Evolutionary conservation across 2,888 invertebrate species (phyloP).

Genomic region (Drosophila barbarae): DNA sequence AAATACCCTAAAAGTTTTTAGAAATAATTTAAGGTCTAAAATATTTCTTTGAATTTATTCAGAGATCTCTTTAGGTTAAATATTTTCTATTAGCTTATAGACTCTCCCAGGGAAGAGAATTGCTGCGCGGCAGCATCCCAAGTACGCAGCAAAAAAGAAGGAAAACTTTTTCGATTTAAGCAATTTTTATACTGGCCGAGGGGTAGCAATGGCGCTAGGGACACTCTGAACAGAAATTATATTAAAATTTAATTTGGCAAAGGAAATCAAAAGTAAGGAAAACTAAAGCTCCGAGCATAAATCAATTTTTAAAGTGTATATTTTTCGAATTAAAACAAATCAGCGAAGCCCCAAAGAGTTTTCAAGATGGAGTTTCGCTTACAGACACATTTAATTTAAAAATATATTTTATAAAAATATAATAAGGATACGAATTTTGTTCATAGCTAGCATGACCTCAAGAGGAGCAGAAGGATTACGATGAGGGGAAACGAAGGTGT

Average conservation of each 20-base stretch:
- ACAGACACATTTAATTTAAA: too few relatives aligned
- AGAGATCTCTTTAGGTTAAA: rapidly evolving
- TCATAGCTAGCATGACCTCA: constrained; percentile 59
- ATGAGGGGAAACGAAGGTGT: constrained; percentile 3
- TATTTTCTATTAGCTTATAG: not conserved
- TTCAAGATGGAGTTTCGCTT: not conserved
- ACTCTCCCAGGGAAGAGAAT: constrained; percentile 1
- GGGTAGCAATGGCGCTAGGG: not conserved
- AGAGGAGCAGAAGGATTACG: not conserved
- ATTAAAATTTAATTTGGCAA: constrained; percentile 2
- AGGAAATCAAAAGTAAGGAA: constrained; percentile 3
- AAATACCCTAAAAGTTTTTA: not conserved
- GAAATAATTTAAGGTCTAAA: not conserved
- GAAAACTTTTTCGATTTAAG: constrained; percentile 51
- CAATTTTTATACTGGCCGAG: constrained; percentile 28
- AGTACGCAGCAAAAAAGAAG: constrained; percentile 21
- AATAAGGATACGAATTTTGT: constrained; percentile 56
- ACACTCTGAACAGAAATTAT: constrained; percentile 1
- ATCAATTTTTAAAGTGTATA: constrained; percentile 6
- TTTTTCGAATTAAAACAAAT: constrained; percentile 1
- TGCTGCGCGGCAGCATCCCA: constrained; percentile 12
- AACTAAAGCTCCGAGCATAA: not conserved
- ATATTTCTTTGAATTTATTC: not conserved
- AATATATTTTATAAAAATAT: not conserved
- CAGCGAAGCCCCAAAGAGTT: not conserved